Conservation (phyloP, 2,113 vertebrate genomes). For the Piprites chloris region DNA sequence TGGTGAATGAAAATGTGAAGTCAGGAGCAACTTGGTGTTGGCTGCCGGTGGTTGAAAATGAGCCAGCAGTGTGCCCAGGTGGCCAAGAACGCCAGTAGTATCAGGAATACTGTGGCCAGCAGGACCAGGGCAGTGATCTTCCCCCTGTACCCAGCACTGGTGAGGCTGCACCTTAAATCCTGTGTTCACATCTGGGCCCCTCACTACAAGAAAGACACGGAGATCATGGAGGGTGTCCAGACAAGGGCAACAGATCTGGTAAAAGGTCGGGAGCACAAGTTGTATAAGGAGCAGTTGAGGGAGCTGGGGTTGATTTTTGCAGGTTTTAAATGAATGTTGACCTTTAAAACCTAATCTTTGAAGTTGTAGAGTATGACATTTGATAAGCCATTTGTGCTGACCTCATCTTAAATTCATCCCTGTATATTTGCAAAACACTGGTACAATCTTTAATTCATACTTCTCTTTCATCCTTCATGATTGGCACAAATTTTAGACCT, state of each 20-base stretch:
- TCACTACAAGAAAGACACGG: neutral
- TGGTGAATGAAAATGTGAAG: neutral
- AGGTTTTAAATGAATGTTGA: neutral
- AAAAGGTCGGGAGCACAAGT: neutral
- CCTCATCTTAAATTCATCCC: neutral
- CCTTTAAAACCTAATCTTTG: neutral
- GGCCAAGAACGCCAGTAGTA: no score
- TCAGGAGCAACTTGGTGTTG: neutral
- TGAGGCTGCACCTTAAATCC: neutral
- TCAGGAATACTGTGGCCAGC: neutral
- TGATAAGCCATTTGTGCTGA: neutral
- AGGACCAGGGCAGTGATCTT: neutral
- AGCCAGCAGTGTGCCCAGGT: neutral
- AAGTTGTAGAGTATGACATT: neutral
- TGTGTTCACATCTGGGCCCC: neutral
- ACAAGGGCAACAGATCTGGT: neutral
- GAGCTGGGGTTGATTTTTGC: neutral
- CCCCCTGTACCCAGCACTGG: rapidly evolving
- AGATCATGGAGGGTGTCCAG: neutral
- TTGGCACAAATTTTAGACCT: neutral
- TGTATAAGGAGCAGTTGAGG: neutral
- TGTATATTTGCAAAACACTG: neutral
- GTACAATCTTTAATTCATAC: neutral
- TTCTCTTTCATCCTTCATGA: neutral
- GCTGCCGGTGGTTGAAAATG: neutral